Percentiles rank a stretch among this genome's conserved stretches.
Evolutionary conservation across 2,797 vertebrate species (phyloP).

Genomic region (Momotus momota): DNA sequence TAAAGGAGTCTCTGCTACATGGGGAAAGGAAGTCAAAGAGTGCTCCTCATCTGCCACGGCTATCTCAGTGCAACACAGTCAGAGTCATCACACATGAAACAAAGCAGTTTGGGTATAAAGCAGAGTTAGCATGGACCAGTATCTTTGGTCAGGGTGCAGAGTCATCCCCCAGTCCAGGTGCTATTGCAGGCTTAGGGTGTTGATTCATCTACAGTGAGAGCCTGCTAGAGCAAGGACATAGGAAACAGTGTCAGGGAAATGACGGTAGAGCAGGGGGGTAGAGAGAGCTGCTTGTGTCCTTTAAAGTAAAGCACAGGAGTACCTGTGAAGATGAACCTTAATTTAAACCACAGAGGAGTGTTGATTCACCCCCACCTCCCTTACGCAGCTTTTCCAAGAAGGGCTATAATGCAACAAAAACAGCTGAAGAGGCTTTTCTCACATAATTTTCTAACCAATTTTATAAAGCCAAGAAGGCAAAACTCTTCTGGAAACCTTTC

Average conservation of each 20-base stretch:
- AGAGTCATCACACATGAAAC: background rate
- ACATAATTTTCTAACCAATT: background rate
- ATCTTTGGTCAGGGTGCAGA: background rate
- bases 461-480: background rate
- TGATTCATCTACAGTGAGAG: background rate
- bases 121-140: background rate
- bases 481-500: background rate
- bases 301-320: background rate
- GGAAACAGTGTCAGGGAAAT: background rate
- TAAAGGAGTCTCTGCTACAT: accelerated
- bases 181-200: background rate
- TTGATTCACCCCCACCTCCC: background rate
- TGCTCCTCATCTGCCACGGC: background rate
- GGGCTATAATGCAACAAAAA: background rate
- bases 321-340: conserved; percentile 15
- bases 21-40: background rate
- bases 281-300: background rate
- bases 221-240: background rate
- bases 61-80: background rate
- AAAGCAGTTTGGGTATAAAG: background rate
- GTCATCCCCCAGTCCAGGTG: background rate
- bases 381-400: background rate
- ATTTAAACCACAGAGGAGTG: background rate
- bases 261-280: background rate
- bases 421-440: conserved; percentile 15